Base-by-base conservation (phyloP, 2,888 invertebrate species). In the Caradrina clavipalpis region DNA sequence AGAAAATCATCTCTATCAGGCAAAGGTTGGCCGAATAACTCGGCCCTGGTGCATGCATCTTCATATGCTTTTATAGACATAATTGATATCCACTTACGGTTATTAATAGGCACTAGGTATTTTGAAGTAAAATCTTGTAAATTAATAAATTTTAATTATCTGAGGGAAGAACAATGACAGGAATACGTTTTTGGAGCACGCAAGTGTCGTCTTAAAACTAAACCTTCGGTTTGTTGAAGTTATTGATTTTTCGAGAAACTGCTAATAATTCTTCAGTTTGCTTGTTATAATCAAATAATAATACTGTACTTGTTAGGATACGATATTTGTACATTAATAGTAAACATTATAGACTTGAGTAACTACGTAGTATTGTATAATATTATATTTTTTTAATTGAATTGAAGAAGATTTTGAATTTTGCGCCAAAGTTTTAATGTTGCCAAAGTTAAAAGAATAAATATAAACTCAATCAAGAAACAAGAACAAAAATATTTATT, bases 31-130 rank as follows among this genome's bases (percentile, higher is more conserved):
- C 98, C 98, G 79, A 98, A 96, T 60, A 98, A 92, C 89, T 98
- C 98, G 0, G 98, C 98, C 72, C 98, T 95, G 92, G 97, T 97
- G 86, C 98, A 98, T 70, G 98, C 98, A 89, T 97, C 97, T 91
- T 97, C 97, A 86, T 98, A 98, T 19, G 97, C 97, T 78, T 97
- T 97, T 88, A 97, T 96, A 19, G 97, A 96, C 97, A 97, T 97
- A 84, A 80, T 90, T 74, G 54, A 59, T 63, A 67, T 62, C 55
- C 42, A 59, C 49, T 76, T 54, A 70, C 66, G 61, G 50, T 72
- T 68, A 17, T 42, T 42, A 42, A 58, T 69, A 51, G 42, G 42
- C 72, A 77, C 65, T 78, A 42, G 2, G 42, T 42, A 45, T 64
- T 69, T 60, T 19, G 1, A 19, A 39, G 10, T 26, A 53, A 58